Evolutionary conservation across 2,797 vertebrate genomes (phyloP).

Genomic region (Fundulus diaphanus): DNA sequence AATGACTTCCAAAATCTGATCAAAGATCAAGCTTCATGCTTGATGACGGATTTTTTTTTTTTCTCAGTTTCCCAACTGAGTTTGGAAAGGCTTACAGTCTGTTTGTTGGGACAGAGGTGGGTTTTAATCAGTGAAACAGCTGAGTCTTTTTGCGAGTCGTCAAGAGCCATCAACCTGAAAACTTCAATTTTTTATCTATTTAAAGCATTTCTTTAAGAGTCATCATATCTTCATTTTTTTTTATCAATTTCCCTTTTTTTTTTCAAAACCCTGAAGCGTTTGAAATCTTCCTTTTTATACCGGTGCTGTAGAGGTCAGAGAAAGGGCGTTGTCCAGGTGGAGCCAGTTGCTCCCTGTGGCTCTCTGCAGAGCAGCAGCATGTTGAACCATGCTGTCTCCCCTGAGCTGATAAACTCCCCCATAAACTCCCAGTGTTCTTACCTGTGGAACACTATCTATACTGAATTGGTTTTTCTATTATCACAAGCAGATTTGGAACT

Average conservation of each 20-base stretch:
- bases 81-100: slow-evolving; percentile 31
- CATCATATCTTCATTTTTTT: not conserved
- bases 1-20: slow-evolving; percentile 73
- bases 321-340: slow-evolving; percentile 26
- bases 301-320: slow-evolving; percentile 6
- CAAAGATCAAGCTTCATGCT: slow-evolving; percentile 68
- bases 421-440: slow-evolving; percentile 23
- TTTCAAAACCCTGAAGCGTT: slow-evolving; percentile 14
- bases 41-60: slow-evolving; percentile 42
- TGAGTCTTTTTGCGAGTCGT: not conserved
- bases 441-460: slow-evolving; percentile 45
- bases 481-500: slow-evolving; percentile 49
- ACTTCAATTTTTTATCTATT: not conserved
- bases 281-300: slow-evolving; percentile 26
- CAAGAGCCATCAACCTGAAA: not conserved
- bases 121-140: not conserved
- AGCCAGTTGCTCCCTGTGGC: slow-evolving; percentile 49
- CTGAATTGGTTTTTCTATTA: slow-evolving; percentile 52
- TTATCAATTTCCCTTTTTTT: fast-evolving
- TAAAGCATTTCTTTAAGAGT: not conserved
- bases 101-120: slow-evolving; percentile 15
- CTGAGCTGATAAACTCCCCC: slow-evolving; percentile 49
- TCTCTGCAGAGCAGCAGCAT: slow-evolving; percentile 30
- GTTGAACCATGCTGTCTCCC: slow-evolving; percentile 32
- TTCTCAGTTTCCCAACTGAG: slow-evolving; percentile 26